Percentiles rank a stretch among this genome's conserved stretches.
These are phyloP conservation scores for Hippoglossus hippoglossus DNA, from an alignment of 2,797 vertebrate species.

Conservation along the genomic window DNA sequence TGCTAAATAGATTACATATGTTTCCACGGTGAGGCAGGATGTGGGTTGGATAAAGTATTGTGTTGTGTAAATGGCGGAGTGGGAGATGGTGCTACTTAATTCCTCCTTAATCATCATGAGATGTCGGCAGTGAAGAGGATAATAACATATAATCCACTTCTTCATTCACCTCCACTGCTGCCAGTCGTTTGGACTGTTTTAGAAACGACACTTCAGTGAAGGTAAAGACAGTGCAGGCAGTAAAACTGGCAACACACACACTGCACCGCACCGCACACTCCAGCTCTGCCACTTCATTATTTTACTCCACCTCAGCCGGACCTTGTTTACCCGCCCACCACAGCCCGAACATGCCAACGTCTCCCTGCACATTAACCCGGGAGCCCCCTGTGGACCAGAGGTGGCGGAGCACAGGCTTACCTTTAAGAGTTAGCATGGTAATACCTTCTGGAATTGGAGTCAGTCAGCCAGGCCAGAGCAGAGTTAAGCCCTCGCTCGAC, in stretches of 20 bases:
- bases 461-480: conserved; percentile 65
- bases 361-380: conserved; percentile 36
- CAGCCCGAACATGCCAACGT: not conserved
- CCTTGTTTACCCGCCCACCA: conserved; percentile 34
- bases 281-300: not conserved
- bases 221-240: conserved; percentile 38
- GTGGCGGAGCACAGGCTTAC: conserved; percentile 51
- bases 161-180: conserved; percentile 44
- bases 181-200: conserved; percentile 38
- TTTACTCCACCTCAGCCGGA: not conserved
- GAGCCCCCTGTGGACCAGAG: conserved; percentile 50
- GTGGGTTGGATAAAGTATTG: conserved; percentile 28
- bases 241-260: conserved; percentile 18
- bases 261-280: not conserved
- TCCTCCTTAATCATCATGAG: conserved; percentile 54
- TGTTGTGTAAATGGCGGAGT: conserved; percentile 35
- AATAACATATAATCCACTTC: conserved; percentile 64
- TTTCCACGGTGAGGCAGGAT: conserved; percentile 18
- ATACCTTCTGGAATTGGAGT: conserved; percentile 69
- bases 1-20: conserved; percentile 27
- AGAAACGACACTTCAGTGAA: conserved; percentile 34
- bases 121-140: conserved; percentile 56
- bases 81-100: conserved; percentile 51
- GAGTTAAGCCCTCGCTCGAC: conserved; percentile 67
- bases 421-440: conserved; percentile 75